A percentile compares a stretch with the other conserved stretches of the same genome.
phyloP scores from a whole-genome alignment of 2,797 vertebrate species.

The Esox masquinongy region DNA sequence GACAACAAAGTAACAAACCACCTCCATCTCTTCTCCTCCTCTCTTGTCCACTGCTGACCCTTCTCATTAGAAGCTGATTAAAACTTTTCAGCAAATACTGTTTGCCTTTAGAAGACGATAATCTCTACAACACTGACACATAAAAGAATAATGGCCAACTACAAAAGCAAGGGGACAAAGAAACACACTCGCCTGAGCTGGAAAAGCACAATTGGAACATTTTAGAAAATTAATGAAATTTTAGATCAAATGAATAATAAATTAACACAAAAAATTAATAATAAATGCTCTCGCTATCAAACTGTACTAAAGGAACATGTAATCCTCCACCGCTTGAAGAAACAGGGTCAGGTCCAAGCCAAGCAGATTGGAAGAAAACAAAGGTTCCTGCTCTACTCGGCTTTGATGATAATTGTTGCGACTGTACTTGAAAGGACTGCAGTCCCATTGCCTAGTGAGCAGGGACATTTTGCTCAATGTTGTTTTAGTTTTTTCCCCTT shows the following conservation, averaged over 20 bases:
- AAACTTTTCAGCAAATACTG: slow-evolving; percentile 73
- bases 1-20: neutral
- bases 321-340: slow-evolving; percentile 74
- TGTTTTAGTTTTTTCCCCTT: slow-evolving; percentile 51
- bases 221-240: slow-evolving; percentile 88
- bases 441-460: slow-evolving; percentile 62
- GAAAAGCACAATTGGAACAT: slow-evolving; percentile 80
- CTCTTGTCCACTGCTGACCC: slow-evolving; percentile 71
- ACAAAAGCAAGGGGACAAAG: slow-evolving; percentile 79
- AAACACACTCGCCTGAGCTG: slow-evolving; percentile 59
- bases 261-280: slow-evolving; percentile 79
- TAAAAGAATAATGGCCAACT: slow-evolving; percentile 79
- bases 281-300: slow-evolving; percentile 79
- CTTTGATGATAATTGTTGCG: slow-evolving; percentile 79
- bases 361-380: slow-evolving; percentile 73
- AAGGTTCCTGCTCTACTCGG: slow-evolving; percentile 67
- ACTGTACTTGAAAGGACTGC: slow-evolving; percentile 71
- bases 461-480: slow-evolving; percentile 54
- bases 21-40: slow-evolving; percentile 16
- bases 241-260: slow-evolving; percentile 87
- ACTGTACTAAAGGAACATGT: slow-evolving; percentile 74
- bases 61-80: slow-evolving; percentile 81
- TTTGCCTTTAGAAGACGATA: slow-evolving; percentile 79
- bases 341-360: slow-evolving; percentile 79
- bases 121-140: slow-evolving; percentile 79